Base-by-base conservation (phyloP, 1,140 invertebrate species). In the Micrasema minimum region DNA sequence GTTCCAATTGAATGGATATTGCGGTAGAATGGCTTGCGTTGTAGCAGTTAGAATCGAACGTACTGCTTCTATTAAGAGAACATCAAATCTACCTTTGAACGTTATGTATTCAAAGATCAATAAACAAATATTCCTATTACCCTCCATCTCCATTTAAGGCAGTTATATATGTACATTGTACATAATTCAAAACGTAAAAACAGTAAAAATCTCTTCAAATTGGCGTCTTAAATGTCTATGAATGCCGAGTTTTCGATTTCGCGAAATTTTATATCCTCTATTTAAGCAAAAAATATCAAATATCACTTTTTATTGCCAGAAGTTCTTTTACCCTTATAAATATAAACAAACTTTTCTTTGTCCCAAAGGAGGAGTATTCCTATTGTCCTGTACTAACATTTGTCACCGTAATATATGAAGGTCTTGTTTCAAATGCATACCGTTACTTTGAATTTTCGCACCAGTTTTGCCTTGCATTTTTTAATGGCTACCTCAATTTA, bases 331-430 rank as follows among this genome's bases (percentile, higher is more conserved):
- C 22, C 43, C 35, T 59, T 71, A 71, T 71, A 66, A 71, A 71
- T 66, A 66, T 61, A 71, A 71, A 66, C 69, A 71, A 66, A 71
- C 62, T 57, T 71, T 71, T 66, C 50, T 51, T 22, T 41, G 26
- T 66, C 62, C 69, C 62, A 12, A 37, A 37, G 23, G 69, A 57
- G 62, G 64, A 41, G 66, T 71, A 59, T 66, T 66, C 64, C 22
- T 20, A 71, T 57, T 57, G 11, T 59, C 11, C 55, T 69, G 18
- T 26, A 23, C 37, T 59, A 10, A 59, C 26, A 69, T 46, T 55
- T 59, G 26, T 55, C 37, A 22, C 3, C 38, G 9, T 26, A 46
- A 48, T 64, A 31, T 14, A 16, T 35, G 41, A n/a, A 50, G 31
- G 43, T 37, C 4, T 62, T 48, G 1, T 69, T 69, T 69, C 62